These are phyloP conservation scores for Acrocephalus scirpaceus DNA, from an alignment of 2,797 vertebrate species.

Conservation along the genomic window DNA sequence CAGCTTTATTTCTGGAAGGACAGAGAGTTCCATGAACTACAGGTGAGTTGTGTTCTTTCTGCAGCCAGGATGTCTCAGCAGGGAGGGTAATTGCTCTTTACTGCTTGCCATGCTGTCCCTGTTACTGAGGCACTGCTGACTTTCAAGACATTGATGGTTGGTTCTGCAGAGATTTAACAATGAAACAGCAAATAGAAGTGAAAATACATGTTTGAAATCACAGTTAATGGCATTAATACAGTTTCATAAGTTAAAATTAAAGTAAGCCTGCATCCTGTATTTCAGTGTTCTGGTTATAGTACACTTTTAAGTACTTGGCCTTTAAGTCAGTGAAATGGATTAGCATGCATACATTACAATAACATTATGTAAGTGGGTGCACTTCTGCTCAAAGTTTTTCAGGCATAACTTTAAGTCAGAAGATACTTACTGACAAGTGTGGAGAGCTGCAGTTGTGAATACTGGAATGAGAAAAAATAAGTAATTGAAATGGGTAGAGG, in stretches of 20 bases:
- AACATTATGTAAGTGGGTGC: neutral
- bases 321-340: neutral
- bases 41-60: conserved; percentile 76
- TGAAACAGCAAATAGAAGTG: neutral
- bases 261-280: neutral
- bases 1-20: conserved; percentile 98
- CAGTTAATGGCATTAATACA: neutral
- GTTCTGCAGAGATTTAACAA: neutral
- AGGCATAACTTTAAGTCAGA: neutral
- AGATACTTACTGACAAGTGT: neutral
- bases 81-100: neutral
- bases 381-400: neutral
- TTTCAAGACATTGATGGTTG: neutral
- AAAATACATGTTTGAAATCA: neutral
- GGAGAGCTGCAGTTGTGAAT: neutral
- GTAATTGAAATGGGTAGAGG: neutral
- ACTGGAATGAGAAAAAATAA: neutral
- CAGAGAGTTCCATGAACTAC: conserved; percentile 92
- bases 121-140: neutral
- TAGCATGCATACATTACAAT: neutral
- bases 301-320: neutral
- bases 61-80: neutral
- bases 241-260: neutral
- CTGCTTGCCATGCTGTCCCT: neutral
- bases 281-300: neutral